These are phyloP conservation scores for Conopomorpha cramerella DNA, from an alignment of 1,140 invertebrate species.

Conservation along the genomic window DNA sequence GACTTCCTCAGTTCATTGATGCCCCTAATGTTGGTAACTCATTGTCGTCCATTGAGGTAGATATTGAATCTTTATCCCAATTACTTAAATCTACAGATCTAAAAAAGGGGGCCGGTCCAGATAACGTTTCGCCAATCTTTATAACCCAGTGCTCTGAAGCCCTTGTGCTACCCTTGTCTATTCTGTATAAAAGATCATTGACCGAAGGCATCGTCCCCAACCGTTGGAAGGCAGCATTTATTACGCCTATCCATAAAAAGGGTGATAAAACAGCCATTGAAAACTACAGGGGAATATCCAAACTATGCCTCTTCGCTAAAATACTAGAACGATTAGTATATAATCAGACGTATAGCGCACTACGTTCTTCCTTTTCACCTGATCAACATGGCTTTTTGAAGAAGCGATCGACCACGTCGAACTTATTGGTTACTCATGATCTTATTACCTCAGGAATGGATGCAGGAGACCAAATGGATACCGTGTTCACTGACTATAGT, in stretches of 20 bases:
- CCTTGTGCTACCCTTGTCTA: slow-evolving; percentile 8
- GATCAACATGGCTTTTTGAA: slow-evolving; percentile 12
- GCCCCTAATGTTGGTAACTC: no score
- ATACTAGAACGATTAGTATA: slow-evolving; percentile 11
- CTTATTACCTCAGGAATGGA: slow-evolving; percentile 7
- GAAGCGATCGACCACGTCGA: slow-evolving; percentile 1
- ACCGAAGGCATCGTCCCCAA: slow-evolving; percentile 10
- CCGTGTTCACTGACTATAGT: slow-evolving; percentile 15
- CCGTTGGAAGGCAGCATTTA: slow-evolving; percentile 15
- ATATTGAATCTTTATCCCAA: no score
- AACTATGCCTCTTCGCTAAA: slow-evolving; percentile 15
- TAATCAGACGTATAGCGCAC: slow-evolving; percentile 6
- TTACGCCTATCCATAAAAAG: slow-evolving; percentile 13
- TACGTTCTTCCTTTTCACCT: slow-evolving; percentile 3
- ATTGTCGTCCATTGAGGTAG: no score
- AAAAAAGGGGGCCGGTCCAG: slow-evolving; percentile 6
- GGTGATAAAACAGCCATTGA: slow-evolving; percentile 6
- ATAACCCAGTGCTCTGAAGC: slow-evolving; percentile 10
- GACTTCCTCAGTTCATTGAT: no score
- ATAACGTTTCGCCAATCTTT: slow-evolving; percentile 9
- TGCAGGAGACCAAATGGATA: slow-evolving; percentile 11
- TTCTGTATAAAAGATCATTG: slow-evolving; percentile 10
- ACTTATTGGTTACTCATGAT: slow-evolving; percentile 6
- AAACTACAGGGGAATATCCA: slow-evolving; percentile 13
- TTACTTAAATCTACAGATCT: not conserved